phyloP scores from a whole-genome alignment of 2,113 vertebrate species.

The Phylloscopus trochilus region DNA sequence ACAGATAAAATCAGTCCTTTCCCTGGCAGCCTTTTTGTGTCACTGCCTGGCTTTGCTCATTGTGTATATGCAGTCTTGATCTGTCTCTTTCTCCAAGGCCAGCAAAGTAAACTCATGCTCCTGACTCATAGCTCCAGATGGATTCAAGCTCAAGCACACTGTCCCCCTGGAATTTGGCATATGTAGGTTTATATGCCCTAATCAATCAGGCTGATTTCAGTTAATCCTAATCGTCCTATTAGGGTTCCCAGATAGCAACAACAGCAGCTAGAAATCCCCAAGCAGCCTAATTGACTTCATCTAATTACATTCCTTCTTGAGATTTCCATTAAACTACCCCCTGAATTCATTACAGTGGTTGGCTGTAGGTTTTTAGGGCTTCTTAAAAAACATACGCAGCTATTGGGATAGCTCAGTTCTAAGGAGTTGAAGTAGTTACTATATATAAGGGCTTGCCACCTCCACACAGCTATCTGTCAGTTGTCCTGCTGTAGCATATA shows the following conservation, averaged over 20 bases:
- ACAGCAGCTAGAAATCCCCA: constrained; percentile 67
- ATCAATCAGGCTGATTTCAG: constrained; percentile 73
- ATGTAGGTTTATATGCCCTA: constrained; percentile 59
- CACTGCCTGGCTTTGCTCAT: not conserved
- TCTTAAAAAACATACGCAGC: not conserved
- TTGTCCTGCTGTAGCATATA: not conserved
- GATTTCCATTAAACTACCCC: constrained; percentile 65
- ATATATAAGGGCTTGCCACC: not conserved
- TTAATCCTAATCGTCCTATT: constrained; percentile 75
- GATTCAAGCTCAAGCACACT: constrained; percentile 38
- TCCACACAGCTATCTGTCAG: constrained; percentile 22
- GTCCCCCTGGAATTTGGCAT: constrained; percentile 40
- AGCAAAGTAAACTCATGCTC: constrained; percentile 47
- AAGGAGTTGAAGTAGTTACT: not conserved
- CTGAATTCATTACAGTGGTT: constrained; percentile 50
- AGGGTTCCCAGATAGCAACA: constrained; percentile 68
- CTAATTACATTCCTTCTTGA: constrained; percentile 73
- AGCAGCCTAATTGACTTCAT: constrained; percentile 73
- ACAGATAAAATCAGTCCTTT: constrained; percentile 34
- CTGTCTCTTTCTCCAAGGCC: constrained; percentile 31
- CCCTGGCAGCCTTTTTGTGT: constrained; percentile 16
- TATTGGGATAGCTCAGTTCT: not conserved
- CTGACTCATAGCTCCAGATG: constrained; percentile 63
- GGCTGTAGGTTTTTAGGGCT: constrained; percentile 41
- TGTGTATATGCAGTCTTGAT: constrained; percentile 24